Evolutionary conservation across 2,113 vertebrate genomes (phyloP).

Genomic region (Eurystomus gularis): DNA sequence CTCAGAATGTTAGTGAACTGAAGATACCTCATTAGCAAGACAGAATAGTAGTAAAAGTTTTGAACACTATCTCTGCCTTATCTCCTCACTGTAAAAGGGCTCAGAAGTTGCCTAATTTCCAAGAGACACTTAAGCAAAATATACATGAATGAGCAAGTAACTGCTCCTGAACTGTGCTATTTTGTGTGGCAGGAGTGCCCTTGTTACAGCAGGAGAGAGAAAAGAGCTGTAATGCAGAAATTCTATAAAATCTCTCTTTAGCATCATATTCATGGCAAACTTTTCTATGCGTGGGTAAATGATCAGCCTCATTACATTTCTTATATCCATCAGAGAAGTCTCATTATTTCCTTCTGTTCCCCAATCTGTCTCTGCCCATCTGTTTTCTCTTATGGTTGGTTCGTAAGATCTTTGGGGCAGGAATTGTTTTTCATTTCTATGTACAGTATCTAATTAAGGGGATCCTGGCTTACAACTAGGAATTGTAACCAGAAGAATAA

Average conservation of each 20-base stretch:
- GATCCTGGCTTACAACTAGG: not conserved
- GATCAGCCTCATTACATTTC: slow-evolving; percentile 14
- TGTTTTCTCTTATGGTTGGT: slow-evolving; percentile 7
- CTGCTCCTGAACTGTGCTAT: not conserved
- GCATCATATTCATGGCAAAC: not conserved
- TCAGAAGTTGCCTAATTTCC: slow-evolving; percentile 4
- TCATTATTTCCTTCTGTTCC: slow-evolving; percentile 39
- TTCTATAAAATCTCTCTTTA: not conserved
- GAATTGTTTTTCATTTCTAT: not conserved
- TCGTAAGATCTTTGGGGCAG: not conserved
- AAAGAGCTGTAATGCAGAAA: not conserved
- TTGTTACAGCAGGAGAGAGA: not conserved
- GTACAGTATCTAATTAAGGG: not conserved
- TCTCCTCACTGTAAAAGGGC: not conserved
- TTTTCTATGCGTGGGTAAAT: not conserved
- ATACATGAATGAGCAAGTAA: not conserved
- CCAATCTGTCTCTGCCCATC: slow-evolving; percentile 53
- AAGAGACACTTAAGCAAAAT: slow-evolving; percentile 5
- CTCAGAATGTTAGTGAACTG: not conserved
- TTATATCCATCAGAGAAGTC: not conserved
- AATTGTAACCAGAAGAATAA: not conserved
- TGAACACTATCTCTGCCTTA: not conserved
- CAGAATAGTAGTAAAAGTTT: not conserved
- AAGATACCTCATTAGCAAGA: slow-evolving; percentile 4
- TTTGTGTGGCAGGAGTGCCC: not conserved